Evolutionary conservation across 2,888 invertebrate species (phyloP).

Genomic region (Hyposoter didymator): DNA sequence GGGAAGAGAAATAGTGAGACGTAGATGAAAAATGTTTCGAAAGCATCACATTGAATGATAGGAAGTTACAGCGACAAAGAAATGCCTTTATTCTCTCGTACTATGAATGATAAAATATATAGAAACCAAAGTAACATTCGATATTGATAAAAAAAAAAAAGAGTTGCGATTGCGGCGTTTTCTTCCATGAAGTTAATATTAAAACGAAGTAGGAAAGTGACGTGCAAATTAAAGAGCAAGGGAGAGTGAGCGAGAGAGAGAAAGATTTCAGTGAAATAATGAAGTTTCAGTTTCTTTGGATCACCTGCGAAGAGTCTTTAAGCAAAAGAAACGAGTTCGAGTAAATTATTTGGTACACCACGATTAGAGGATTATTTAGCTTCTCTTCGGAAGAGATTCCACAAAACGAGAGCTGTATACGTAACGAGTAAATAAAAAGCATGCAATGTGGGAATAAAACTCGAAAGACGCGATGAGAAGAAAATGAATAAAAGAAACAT

Average conservation of each 20-base stretch:
- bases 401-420: conserved; percentile 24
- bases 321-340: background rate
- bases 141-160: background rate
- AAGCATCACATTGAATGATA: conserved; percentile 9
- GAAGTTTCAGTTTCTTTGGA: conserved; percentile 28
- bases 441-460: conserved; percentile 63
- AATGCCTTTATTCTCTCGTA: background rate
- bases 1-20: background rate
- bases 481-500: conserved; percentile 48
- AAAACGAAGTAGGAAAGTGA: conserved; percentile 40
- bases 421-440: conserved; percentile 60
- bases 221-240: conserved; percentile 30
- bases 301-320: conserved; percentile 35
- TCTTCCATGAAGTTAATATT: conserved; percentile 37
- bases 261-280: background rate
- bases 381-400: conserved; percentile 43
- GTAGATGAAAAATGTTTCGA: conserved; percentile 32
- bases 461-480: conserved; percentile 48
- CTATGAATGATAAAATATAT: background rate
- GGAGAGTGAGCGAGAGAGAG: background rate
- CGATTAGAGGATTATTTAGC: background rate
- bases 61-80: conserved; percentile 23
- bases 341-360: background rate
- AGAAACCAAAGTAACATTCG: background rate
- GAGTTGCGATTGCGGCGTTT: background rate